Percentiles rank a stretch among this genome's conserved stretches.
phyloP scores from a whole-genome alignment of 2,888 invertebrate genomes.

The Piscicola geometra region DNA sequence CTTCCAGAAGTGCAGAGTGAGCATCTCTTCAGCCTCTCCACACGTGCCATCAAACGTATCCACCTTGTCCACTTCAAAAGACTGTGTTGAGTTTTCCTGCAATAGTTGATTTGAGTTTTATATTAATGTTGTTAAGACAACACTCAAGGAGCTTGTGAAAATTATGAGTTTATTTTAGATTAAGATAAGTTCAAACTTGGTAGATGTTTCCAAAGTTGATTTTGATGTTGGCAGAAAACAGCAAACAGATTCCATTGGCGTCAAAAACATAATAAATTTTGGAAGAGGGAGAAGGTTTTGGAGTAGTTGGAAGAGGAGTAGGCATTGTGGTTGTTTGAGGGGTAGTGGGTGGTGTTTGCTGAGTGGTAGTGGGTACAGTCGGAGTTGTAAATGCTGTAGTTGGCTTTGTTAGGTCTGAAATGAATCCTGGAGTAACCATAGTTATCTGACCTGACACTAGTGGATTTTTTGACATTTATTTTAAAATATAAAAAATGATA shows the following conservation, averaged over 20 bases:
- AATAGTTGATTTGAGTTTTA: background rate
- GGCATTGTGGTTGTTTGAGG: background rate
- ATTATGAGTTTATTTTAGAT: background rate
- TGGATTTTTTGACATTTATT: too few relatives aligned
- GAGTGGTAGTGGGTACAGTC: background rate
- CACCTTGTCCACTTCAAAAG: background rate
- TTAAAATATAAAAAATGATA: too few relatives aligned
- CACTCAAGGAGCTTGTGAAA: background rate
- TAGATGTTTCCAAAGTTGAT: background rate
- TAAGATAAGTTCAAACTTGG: background rate
- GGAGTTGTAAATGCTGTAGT: background rate
- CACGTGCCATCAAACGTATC: slow-evolving; percentile 8
- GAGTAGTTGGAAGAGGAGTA: background rate
- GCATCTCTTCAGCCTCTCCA: slow-evolving; percentile 1
- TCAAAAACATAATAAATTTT: background rate
- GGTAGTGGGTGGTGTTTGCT: background rate
- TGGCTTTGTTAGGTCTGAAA: background rate
- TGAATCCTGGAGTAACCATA: background rate
- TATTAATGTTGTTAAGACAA: too few relatives aligned
- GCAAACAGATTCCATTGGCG: background rate
- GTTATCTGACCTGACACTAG: background rate
- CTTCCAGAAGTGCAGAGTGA: slow-evolving; percentile 22
- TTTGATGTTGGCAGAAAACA: background rate
- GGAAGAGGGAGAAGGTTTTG: background rate
- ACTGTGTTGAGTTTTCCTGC: background rate